Base-by-base conservation (phyloP, 2,888 invertebrate species). In the Pegoplata infirma region DNA sequence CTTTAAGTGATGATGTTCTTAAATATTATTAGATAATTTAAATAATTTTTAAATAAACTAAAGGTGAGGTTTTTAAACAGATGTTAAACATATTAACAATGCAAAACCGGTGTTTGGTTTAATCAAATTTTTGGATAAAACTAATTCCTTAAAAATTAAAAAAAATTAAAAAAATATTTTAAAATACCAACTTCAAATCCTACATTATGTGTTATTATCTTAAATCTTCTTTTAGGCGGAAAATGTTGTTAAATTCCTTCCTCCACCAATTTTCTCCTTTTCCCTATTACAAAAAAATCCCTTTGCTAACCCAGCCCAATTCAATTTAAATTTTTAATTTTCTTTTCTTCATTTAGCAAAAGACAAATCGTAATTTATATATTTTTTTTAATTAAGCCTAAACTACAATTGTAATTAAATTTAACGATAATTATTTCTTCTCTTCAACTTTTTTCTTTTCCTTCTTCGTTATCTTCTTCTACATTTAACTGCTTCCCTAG, bases 371-470 rank as follows among this genome's bases (percentile, higher is more conserved):
- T 8, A n/a, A 5, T 40, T 56, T 56, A 64, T 25, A n/a, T n/a
- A 40, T 56, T 49, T 7, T 53, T 58, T 66, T 73, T 73, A 66
- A 73, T 73, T 66, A 73, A 73, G 51, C 23, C 14, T 21, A 56
- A 72, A 36, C 56, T 40, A 66, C 58, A 58, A 58, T 49, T 7
- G 56, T 47, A 40, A 73, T 73, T 73, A 44, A 58, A 28, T 73
- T 73, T 73, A 28, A 73, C 58, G 58, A 51, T 44, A 49, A 73
- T 72, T 25, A 6, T n/a, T 40, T 40, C n/a, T 12, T n/a, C n/a
- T n/a, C 36, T 40, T 25, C n/a, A 10, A n/a, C 36, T 40, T 25
- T 25, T 5, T 56, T 66, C 23, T 46, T 7, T 21, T 21, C 28
- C 36, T 32, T 7, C 32, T 32, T 10, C 10, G n/a, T n/a, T n/a